Evolutionary conservation across 2,113 vertebrate genomes (phyloP), one percentile per base, ranked within the genome.

Genomic region (Cynoglossus semilaevis): DNA sequence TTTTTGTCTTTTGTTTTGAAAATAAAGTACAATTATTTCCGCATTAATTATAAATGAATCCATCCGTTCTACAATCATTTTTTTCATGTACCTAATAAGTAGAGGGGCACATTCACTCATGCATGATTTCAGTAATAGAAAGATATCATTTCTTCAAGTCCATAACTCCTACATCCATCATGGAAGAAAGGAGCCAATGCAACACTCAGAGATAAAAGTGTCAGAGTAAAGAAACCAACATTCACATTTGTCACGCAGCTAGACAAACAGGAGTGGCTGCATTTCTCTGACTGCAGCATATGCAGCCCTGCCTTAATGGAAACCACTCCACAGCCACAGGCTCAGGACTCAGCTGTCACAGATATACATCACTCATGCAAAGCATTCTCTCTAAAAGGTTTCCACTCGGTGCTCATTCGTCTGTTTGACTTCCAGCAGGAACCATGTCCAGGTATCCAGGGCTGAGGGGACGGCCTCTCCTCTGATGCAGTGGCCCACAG

Each of bases 301-400:
- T 45, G 40, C 44, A 61, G 70, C 62, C 59, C 73, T 67, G 41
- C 14, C 55, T 72, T 84, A 81, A 86, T 83, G 55, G 53, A 74
- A 88, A 87, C 76, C 87, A 87, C 54, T 49, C 71, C 41, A 48
- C 60, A 60, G 81, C 83, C 67, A 67, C 72, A 56, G 76, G 83
- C 67, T 53, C 42, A 46, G 58, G 61, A 22, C 79, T 83, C 55
- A 70, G 76, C 63, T 80, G 74, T 83, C 81, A 81, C 66, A 80
- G 76, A 84, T 77, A 80, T 58, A 42, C 70, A 79, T 84, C 78
- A 67, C 46, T 79, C 71, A 79, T 63, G 73, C 79, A n/a, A 75
- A 59, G 60, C 74, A 64, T 78, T 70, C 55, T 61, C 67, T 73
- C 71, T 76, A 74, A 83, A 80, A 76, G 77, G 57, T 70, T 78